Conservation (phyloP, 1,140 invertebrate genomes). For the Nautilus pompilius region DNA sequence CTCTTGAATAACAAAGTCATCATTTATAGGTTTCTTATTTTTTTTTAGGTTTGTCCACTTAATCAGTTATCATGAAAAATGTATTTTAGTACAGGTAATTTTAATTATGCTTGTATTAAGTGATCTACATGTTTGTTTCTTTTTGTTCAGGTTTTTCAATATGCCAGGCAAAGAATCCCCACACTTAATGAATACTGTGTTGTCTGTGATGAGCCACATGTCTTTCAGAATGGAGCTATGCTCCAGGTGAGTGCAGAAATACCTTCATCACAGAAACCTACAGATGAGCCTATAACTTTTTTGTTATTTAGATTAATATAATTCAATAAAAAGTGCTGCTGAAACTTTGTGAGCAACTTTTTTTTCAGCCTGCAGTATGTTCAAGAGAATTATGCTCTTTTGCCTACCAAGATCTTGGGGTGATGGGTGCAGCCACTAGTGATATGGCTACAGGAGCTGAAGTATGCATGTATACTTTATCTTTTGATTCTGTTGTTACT, state of each 20-base stretch:
- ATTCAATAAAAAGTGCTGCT: not conserved
- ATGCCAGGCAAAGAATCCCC: slow-evolving; percentile 40
- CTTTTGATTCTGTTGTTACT: too few relatives aligned
- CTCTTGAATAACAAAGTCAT: too few relatives aligned
- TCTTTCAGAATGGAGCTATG: slow-evolving; percentile 48
- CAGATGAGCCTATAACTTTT: not conserved
- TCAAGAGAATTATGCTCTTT: slow-evolving; percentile 45
- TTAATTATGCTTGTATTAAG: not conserved
- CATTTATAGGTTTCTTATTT: too few relatives aligned
- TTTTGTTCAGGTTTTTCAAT: slow-evolving; percentile 34
- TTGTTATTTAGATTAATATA: not conserved
- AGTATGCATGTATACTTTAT: slow-evolving; percentile 16
- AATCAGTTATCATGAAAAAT: too few relatives aligned
- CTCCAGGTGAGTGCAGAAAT: slow-evolving; percentile 35
- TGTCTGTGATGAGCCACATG: slow-evolving; percentile 49
- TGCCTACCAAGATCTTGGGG: slow-evolving; percentile 47
- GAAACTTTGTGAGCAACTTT: not conserved
- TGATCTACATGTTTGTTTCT: slow-evolving; percentile 6
- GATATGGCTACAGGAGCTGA: slow-evolving; percentile 44
- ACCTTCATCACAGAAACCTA: not conserved
- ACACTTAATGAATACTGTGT: slow-evolving; percentile 51
- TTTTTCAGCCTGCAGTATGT: slow-evolving; percentile 47
- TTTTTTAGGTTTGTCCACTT: too few relatives aligned
- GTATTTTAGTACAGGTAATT: too few relatives aligned
- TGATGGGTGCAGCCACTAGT: slow-evolving; percentile 44